Evolutionary conservation across 1,140 invertebrate genomes (phyloP).

Genomic region (Scaptomyza hsui): DNA sequence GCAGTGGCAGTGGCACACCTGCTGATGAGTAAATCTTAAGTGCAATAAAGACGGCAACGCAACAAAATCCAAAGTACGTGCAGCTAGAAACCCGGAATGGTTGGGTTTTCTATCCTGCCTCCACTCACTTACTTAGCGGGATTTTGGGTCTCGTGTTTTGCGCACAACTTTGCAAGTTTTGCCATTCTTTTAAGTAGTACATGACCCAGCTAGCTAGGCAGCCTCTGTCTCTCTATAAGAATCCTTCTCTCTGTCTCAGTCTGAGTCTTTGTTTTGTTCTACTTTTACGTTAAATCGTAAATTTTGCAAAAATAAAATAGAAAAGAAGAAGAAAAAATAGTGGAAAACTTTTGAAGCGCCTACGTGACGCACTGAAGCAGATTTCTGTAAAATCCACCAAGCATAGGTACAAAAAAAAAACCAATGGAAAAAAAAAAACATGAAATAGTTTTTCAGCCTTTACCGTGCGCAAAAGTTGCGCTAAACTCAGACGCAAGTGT

Average conservation of each 20-base stretch:
- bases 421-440: constrained; percentile 28
- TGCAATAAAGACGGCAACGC: constrained; percentile 74
- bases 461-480: constrained; percentile 70
- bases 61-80: constrained; percentile 79
- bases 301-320: constrained; percentile 68
- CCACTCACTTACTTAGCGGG: constrained; percentile 80
- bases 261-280: constrained; percentile 60
- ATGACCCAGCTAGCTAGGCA: constrained; percentile 32
- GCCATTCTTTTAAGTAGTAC: constrained; percentile 77
- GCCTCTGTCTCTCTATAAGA: constrained; percentile 9
- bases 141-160: constrained; percentile 72
- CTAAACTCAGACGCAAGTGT: constrained; percentile 79
- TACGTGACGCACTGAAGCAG: constrained; percentile 81
- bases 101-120: neutral
- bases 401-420: constrained; percentile 48
- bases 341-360: constrained; percentile 81
- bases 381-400: constrained; percentile 49
- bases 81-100: constrained; percentile 56
- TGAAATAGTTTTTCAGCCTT: constrained; percentile 40
- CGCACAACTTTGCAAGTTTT: constrained; percentile 63
- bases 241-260: neutral
- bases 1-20: constrained; percentile 58
- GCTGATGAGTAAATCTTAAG: constrained; percentile 83
- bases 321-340: constrained; percentile 11
- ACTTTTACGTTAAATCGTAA: constrained; percentile 82